Evolutionary conservation across 2,888 invertebrate genomes (phyloP), one percentile per base, ranked within the genome.

Genomic region (Drosophila lutescens): DNA sequence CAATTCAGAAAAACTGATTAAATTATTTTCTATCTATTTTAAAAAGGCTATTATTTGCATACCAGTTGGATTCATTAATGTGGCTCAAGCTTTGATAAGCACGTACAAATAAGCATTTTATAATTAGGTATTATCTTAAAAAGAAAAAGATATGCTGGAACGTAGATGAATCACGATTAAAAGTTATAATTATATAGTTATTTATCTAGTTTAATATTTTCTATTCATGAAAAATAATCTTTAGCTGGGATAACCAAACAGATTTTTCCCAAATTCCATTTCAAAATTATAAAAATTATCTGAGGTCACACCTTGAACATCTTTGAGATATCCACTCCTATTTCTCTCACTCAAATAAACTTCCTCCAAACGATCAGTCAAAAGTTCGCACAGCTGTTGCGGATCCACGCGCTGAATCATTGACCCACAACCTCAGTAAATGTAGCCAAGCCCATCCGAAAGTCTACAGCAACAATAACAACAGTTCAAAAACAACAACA

Each of bases 391-490:
- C 80, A 82, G 86, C 72, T 86, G 80, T 72, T 75, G 49, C 43
- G 49, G 62, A 77, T 75, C 72, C 61, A 72, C 58, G 58, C 55
- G 62, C 76, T 79, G 83, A 85, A 74, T 82, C 85, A 71, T 80
- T 82, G 82, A 86, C 86, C 84, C 80, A 83, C 66, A 80, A 77
- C 79, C 46, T 68, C 46, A 54, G 51, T 66, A 72, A 67, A 61
- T 70, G 69, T 65, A 54, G 20, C 71, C 55, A 63, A 74, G 61
- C 63, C 71, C 68, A 68, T 68, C 51, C 38, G 32, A 43, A 10
- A 47, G 34, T 26, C 68, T 20, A 40, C 32, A 54, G 56, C 43
- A 70, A 49, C 32, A 54, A 51, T 32, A 68, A 15, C 23, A 60
- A 50, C 32, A 32, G 47, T 17, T 15, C 17, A 47, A 41, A 49